These are phyloP conservation scores for Esox niger DNA, from an alignment of 2,113 vertebrate species.

Conservation along the genomic window DNA sequence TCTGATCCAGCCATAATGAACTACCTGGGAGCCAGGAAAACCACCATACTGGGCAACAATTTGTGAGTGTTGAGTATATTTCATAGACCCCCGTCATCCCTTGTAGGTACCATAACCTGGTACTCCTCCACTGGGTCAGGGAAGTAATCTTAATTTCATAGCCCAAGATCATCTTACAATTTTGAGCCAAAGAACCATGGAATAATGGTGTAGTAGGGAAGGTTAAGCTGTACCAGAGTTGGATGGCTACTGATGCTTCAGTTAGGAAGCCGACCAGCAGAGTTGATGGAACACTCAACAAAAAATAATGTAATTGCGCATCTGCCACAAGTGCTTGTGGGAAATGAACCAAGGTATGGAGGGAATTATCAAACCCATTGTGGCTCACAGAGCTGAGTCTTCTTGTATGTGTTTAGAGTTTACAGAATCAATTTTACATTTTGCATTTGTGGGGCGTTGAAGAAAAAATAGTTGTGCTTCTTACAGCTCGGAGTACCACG, in stretches of 20 bases:
- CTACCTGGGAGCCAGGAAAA: slow-evolving; percentile 88
- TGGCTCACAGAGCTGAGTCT: background rate
- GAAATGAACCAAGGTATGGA: slow-evolving; percentile 64
- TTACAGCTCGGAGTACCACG: slow-evolving; percentile 88
- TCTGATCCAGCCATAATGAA: slow-evolving; percentile 86
- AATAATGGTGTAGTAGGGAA: background rate
- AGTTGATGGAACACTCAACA: slow-evolving; percentile 59
- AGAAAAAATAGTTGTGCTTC: slow-evolving; percentile 34
- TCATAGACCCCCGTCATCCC: background rate
- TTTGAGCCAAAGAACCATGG: background rate
- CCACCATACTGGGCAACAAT: slow-evolving; percentile 87
- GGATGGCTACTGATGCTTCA: slow-evolving; percentile 37
- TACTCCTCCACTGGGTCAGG: too few relatives aligned
- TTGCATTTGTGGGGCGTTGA: slow-evolving; percentile 48
- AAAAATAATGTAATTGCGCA: slow-evolving; percentile 63
- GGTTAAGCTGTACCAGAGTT: background rate
- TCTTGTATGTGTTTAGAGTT: slow-evolving; percentile 31
- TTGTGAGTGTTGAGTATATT: slow-evolving; percentile 80
- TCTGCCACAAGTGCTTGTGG: slow-evolving; percentile 59
- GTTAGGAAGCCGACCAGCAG: slow-evolving; percentile 49
- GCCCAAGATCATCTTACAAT: background rate
- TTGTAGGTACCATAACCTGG: background rate
- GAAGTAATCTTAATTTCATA: too few relatives aligned
- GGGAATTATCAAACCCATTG: slow-evolving; percentile 52
- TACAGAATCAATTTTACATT: slow-evolving; percentile 35